Evolutionary conservation across 2,888 invertebrate species (phyloP).

Genomic region (Eilema griseolum): DNA sequence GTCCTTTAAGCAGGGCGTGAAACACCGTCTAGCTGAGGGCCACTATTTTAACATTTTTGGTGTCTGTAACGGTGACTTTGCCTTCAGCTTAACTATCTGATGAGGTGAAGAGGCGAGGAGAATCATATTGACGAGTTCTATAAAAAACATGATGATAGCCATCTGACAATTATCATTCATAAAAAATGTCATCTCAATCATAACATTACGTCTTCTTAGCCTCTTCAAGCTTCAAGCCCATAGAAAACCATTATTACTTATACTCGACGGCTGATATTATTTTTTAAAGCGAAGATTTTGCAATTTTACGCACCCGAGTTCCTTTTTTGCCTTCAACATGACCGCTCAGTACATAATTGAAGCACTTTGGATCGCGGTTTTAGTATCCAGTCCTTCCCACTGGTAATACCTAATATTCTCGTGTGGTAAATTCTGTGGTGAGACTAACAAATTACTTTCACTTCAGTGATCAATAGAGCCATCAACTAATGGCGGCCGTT

Average conservation of each 20-base stretch:
- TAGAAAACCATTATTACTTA: background rate
- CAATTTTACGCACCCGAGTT: constrained; percentile 22
- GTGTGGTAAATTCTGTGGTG: constrained; percentile 65
- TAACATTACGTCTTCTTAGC: too few species aligned
- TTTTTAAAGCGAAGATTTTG: background rate
- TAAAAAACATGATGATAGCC: too few species aligned
- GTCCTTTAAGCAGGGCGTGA: too few species aligned
- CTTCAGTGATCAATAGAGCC: constrained; percentile 58
- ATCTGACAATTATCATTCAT: background rate
- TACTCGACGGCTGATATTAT: background rate
- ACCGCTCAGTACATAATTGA: constrained; percentile 39
- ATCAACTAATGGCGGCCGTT: constrained; percentile 44
- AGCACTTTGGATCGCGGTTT: constrained; percentile 56
- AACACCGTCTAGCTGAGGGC: too few species aligned
- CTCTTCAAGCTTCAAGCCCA: too few species aligned
- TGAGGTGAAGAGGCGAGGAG: too few species aligned
- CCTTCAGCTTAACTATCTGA: too few species aligned
- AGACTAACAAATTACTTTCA: constrained; percentile 74
- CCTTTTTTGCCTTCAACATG: constrained; percentile 37
- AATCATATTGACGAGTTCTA: too few species aligned
- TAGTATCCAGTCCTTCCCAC: constrained; percentile 52
- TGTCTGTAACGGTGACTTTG: too few species aligned
- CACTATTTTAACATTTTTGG: too few species aligned
- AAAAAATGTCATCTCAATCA: background rate
- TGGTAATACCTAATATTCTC: constrained; percentile 57